Evolutionary conservation across 2,113 vertebrate species (phyloP).

Genomic region (Atherinomorus stipes): DNA sequence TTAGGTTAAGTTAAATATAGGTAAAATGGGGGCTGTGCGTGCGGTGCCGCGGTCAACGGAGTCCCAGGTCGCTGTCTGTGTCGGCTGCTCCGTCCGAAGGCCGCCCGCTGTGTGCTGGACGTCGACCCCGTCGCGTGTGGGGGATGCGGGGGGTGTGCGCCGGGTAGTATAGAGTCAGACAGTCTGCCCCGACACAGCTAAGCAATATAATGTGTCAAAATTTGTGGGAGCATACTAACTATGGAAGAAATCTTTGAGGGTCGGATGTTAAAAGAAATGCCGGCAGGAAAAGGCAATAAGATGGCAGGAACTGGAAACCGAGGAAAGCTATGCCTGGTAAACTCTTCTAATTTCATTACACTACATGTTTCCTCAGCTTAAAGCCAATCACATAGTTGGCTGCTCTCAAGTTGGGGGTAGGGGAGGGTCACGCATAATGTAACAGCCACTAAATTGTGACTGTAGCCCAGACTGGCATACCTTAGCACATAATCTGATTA

Average conservation of each 20-base stretch:
- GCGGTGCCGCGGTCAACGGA: too few relatives aligned
- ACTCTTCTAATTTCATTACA: slow-evolving; percentile 78
- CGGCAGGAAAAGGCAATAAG: slow-evolving; percentile 42
- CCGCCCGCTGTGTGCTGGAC: too few relatives aligned
- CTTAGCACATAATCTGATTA: slow-evolving; percentile 73
- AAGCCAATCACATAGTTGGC: slow-evolving; percentile 75
- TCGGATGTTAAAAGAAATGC: slow-evolving; percentile 40
- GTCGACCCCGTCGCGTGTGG: too few relatives aligned
- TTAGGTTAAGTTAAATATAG: too few relatives aligned
- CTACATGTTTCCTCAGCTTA: slow-evolving; percentile 70
- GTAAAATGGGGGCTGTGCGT: too few relatives aligned
- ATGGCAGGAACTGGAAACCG: slow-evolving; percentile 55
- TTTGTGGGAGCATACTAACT: slow-evolving; percentile 18
- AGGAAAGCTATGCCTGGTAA: slow-evolving; percentile 58
- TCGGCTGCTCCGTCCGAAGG: too few relatives aligned
- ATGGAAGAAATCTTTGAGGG: slow-evolving; percentile 29
- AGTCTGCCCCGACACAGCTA: too few relatives aligned
- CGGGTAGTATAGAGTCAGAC: too few relatives aligned
- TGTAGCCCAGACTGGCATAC: slow-evolving; percentile 66
- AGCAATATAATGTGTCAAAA: slow-evolving; percentile 46
- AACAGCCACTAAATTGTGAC: slow-evolving; percentile 70
- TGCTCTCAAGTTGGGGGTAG: slow-evolving; percentile 31
- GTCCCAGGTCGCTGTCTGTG: too few relatives aligned
- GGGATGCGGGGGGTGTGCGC: too few relatives aligned
- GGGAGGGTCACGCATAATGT: slow-evolving; percentile 50